These are phyloP conservation scores for Autographa pulchrina DNA, from an alignment of 2,888 invertebrate species.

Conservation along the genomic window DNA sequence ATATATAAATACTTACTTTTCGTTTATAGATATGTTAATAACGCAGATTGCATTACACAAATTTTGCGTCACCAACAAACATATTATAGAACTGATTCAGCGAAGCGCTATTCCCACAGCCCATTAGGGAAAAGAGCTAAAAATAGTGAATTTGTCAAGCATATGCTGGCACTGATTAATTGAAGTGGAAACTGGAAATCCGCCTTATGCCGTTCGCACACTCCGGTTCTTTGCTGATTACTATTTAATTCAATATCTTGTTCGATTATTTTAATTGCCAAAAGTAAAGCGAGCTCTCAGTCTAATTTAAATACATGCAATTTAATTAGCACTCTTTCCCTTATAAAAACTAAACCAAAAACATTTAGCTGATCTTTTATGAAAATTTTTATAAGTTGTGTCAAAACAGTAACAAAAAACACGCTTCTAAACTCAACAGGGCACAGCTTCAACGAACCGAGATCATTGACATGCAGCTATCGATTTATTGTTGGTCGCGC, in stretches of 20 bases:
- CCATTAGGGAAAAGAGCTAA: constrained; percentile 61
- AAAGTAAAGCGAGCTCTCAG: background rate
- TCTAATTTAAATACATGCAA: background rate
- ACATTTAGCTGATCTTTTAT: background rate
- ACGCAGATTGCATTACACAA: constrained; percentile 50
- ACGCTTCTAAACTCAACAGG: constrained; percentile 56
- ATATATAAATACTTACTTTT: constrained; percentile 10
- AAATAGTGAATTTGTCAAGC: constrained; percentile 62
- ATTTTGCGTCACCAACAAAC: constrained; percentile 58
- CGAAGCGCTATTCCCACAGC: constrained; percentile 56
- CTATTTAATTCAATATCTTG: constrained; percentile 33
- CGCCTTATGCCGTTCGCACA: constrained; percentile 52
- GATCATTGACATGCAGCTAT: constrained; percentile 69
- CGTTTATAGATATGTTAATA: constrained; percentile 15
- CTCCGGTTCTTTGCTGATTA: constrained; percentile 41
- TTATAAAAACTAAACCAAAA: background rate
- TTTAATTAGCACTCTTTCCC: background rate
- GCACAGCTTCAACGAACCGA: constrained; percentile 54
- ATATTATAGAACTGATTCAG: constrained; percentile 57
- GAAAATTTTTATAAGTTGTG: background rate
- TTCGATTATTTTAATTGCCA: background rate
- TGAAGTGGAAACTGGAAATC: constrained; percentile 65
- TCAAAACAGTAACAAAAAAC: constrained; percentile 2
- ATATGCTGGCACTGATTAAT: constrained; percentile 67
- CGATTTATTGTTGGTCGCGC: constrained; percentile 65